A percentile compares a stretch with the other conserved stretches of the same genome.
phyloP scores from a whole-genome alignment of 2,888 invertebrate species.

The Enchytraeus crypticus region DNA sequence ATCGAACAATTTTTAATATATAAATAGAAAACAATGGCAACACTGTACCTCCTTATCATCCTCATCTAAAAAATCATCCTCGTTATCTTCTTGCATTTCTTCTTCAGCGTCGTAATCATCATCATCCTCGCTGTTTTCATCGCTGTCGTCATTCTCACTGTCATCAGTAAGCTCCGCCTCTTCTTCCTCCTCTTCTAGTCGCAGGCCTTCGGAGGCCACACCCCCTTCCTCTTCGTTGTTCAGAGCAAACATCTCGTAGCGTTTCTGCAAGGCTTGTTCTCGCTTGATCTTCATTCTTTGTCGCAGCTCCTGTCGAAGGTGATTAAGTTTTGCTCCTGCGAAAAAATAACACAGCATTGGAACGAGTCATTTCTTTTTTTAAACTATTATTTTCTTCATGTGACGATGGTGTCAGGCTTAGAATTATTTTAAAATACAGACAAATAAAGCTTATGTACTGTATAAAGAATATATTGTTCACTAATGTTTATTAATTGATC shows the following conservation, averaged over 20 bases:
- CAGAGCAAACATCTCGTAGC: slow-evolving; percentile 48
- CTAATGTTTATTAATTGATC: too few relatives aligned
- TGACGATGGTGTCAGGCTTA: too few relatives aligned
- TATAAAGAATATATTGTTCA: too few relatives aligned
- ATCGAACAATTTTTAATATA: too few relatives aligned
- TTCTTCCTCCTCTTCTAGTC: slow-evolving; percentile 41
- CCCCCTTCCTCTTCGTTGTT: slow-evolving; percentile 45
- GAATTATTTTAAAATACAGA: too few relatives aligned
- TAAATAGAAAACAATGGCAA: too few relatives aligned
- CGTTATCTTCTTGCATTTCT: neutral
- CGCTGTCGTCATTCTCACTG: slow-evolving; percentile 44
- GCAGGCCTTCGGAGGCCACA: slow-evolving; percentile 36
- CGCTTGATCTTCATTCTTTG: slow-evolving; percentile 64
- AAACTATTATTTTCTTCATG: too few relatives aligned
- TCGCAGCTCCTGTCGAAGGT: slow-evolving; percentile 63
- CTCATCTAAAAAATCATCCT: too few relatives aligned
- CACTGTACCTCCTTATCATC: too few relatives aligned
- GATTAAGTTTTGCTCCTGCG: slow-evolving; percentile 65
- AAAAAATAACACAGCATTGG: slow-evolving; percentile 35
- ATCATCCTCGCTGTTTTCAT: slow-evolving; percentile 30
- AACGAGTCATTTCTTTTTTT: too few relatives aligned
- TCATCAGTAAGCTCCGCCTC: slow-evolving; percentile 48
- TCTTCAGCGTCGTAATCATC: slow-evolving; percentile 16
- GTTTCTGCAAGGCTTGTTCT: slow-evolving; percentile 62
- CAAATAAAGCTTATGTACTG: too few relatives aligned